These are phyloP conservation scores for Amblyopsis hoosieri DNA, from an alignment of 2,797 vertebrate genomes.

Conservation along the genomic window DNA sequence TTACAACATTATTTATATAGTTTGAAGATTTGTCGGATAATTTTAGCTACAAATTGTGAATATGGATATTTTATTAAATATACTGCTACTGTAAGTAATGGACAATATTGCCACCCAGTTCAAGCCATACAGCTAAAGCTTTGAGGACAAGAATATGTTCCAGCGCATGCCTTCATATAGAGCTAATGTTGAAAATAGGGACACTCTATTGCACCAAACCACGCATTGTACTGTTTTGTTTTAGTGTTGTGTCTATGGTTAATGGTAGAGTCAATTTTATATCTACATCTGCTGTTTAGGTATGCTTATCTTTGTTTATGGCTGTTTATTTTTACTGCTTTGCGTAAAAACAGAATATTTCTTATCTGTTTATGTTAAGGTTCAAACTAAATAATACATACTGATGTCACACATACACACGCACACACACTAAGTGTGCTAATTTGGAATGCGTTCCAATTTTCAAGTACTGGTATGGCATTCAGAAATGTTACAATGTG, in stretches of 20 bases:
- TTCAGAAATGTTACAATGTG: constrained; percentile 8
- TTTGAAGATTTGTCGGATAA: too few species aligned
- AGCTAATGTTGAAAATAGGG: too few species aligned
- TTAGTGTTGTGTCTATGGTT: background rate
- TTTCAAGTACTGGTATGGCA: constrained; percentile 16
- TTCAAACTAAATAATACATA: background rate
- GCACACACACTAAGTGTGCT: constrained; percentile 2
- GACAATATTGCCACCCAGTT: too few species aligned
- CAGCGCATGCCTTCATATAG: background rate
- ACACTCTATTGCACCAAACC: too few species aligned
- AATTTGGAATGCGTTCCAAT: constrained; percentile 6
- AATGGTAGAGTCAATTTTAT: background rate
- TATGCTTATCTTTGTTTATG: too few species aligned
- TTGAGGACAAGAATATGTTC: background rate
- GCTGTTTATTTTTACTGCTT: background rate
- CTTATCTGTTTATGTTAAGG: too few species aligned
- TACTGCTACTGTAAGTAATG: too few species aligned
- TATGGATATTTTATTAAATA: too few species aligned
- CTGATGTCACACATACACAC: too few species aligned
- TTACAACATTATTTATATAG: too few species aligned
- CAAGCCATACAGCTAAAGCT: background rate
- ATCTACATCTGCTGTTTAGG: background rate
- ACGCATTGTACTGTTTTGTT: background rate
- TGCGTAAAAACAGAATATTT: background rate
- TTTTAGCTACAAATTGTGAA: too few species aligned